These are phyloP conservation scores for Creontiades dilutus DNA, from an alignment of 2,888 invertebrate species.

Conservation along the genomic window DNA sequence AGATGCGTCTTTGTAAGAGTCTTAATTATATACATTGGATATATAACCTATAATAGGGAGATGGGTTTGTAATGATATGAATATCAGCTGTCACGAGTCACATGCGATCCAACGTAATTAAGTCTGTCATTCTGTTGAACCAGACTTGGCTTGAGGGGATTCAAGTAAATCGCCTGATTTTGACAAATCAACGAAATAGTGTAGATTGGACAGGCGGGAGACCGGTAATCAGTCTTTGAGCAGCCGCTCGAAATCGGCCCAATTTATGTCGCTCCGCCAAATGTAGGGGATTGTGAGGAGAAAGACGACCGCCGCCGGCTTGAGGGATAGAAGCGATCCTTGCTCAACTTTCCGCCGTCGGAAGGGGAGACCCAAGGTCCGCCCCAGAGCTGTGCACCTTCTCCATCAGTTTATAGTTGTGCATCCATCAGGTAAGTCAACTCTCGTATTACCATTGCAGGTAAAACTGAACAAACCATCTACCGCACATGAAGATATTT, in stretches of 20 bases:
- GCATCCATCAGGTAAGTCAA: slow-evolving; percentile 14
- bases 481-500: too few species aligned
- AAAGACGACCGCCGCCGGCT: not conserved
- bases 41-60: too few species aligned
- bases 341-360: not conserved
- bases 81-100: too few species aligned
- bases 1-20: too few species aligned
- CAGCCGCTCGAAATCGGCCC: not conserved
- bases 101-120: too few species aligned
- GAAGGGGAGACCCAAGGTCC: slow-evolving; percentile 29
- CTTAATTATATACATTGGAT: too few species aligned
- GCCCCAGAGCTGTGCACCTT: not conserved
- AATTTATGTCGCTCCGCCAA: not conserved
- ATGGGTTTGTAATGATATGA: too few species aligned
- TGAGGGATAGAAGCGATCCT: not conserved
- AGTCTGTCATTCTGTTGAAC: too few species aligned
- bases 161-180: too few species aligned
- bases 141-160: too few species aligned
- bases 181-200: too few species aligned
- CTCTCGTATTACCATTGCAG: not conserved
- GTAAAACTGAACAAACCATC: too few species aligned
- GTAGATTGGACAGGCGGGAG: not conserved
- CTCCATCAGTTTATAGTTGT: slow-evolving; percentile 16
- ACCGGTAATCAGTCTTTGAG: not conserved
- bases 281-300: not conserved